Conservation (phyloP, 1,140 invertebrate genomes). For the Bombus ignitus region DNA sequence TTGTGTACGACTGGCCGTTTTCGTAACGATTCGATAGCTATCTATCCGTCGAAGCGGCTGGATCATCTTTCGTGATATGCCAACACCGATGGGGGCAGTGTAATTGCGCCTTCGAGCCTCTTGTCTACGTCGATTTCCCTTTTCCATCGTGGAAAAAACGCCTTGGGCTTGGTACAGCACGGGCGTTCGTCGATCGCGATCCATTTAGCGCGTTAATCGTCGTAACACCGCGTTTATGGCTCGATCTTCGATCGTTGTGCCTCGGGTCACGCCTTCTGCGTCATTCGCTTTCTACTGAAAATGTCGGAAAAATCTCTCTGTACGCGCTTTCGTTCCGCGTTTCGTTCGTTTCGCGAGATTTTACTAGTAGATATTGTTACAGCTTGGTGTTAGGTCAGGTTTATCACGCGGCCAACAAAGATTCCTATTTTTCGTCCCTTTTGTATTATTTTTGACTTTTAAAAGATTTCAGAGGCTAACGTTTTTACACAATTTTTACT, state of each 20-base stretch:
- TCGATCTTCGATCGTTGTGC: background rate
- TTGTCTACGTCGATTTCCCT: slow-evolving; percentile 29
- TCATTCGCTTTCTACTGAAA: too few species aligned
- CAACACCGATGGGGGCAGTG: slow-evolving; percentile 11
- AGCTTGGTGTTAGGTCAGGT: too few species aligned
- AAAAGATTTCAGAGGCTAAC: too few species aligned
- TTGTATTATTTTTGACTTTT: too few species aligned
- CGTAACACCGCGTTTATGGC: background rate
- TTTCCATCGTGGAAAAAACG: slow-evolving; percentile 2
- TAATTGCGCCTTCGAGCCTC: slow-evolving; percentile 25
- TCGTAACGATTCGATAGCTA: slow-evolving; percentile 32
- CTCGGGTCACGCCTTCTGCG: slow-evolving; percentile 13
- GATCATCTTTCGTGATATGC: slow-evolving; percentile 54
- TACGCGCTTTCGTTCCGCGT: background rate
- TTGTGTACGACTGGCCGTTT: background rate
- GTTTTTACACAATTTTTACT: too few species aligned
- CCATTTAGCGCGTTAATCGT: slow-evolving; percentile 34
- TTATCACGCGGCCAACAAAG: too few species aligned
- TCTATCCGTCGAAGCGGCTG: background rate
- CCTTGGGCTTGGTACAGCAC: too few species aligned
- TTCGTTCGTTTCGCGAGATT: background rate
- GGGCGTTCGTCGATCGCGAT: slow-evolving; percentile 5
- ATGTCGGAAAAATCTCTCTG: background rate
- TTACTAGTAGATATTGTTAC: too few species aligned
- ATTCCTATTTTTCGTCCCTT: too few species aligned